A percentile compares a stretch with the other conserved stretches of the same genome.
These are phyloP conservation scores for Odontomachus brunneus DNA, from an alignment of 1,140 invertebrate species.

Conservation along the genomic window DNA sequence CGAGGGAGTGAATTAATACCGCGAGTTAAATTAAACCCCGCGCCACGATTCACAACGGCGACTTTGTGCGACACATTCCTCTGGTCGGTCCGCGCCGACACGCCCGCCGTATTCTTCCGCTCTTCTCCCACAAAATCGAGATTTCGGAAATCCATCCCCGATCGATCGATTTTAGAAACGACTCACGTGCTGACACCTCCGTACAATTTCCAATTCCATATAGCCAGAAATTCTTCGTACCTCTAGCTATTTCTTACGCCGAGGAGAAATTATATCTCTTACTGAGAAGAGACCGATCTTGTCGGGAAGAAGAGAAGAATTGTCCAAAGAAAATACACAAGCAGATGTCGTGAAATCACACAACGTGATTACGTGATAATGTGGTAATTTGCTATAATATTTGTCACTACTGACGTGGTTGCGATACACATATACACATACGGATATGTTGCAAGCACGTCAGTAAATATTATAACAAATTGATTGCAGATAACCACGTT, in stretches of 20 bases:
- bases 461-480: no score
- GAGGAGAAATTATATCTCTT: no score
- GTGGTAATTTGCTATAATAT: not conserved
- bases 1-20: constrained; percentile 78
- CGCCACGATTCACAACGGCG: constrained; percentile 56
- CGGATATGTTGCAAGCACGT: no score
- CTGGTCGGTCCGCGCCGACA: not conserved
- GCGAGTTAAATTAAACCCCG: constrained; percentile 77
- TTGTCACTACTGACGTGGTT: not conserved
- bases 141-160: not conserved
- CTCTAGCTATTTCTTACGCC: no score
- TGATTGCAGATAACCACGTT: no score
- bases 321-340: not conserved
- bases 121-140: not conserved
- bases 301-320: not conserved
- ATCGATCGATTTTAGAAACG: constrained; percentile 1
- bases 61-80: constrained; percentile 49
- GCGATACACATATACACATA: no score
- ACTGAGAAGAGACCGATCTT: not conserved
- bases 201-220: constrained; percentile 1
- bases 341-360: not conserved
- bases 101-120: constrained; percentile 17
- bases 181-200: no score
- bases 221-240: not conserved
- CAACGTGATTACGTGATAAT: not conserved